Base-by-base conservation (phyloP, 2,888 invertebrate genomes). In the Eristalis arbustorum region DNA sequence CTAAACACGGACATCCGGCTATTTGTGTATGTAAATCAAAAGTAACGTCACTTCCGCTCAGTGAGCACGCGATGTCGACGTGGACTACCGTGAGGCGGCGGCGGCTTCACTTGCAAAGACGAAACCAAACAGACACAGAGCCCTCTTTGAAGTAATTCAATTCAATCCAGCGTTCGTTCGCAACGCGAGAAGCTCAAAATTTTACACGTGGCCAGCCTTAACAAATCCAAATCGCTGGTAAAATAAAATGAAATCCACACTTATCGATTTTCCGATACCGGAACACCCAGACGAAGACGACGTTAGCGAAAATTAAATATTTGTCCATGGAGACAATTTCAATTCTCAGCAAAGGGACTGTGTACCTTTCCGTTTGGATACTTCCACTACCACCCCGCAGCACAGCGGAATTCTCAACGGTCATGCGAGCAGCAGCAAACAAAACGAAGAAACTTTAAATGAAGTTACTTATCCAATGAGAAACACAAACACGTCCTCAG, bases 391-490 rank as follows among this genome's bases (percentile, higher is more conserved):
- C 49, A 49, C 49, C 49, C 18, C 2, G 18, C 49, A 8, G 1
- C 5, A 49, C 62, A 14, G 3, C 31, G 28, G 62, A 34, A 62
- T 62, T 31, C 62, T 34, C 31, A n/a, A 34, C 31, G 63, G 73
- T 22, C 22, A 34, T 62, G 28, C 28, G 22, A 63, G 34, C 56
- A 8, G 61, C 61, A 57, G n/a, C 22, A 78, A 57, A 62, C 57
- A 34, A 25, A 31, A 13, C 40, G 71, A 61, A 72, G 64, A 71
- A 78, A 78, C 71, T 78, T 72, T 71, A 78, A 72, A 72, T 42
- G 71, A 71, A 78, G 64, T 78, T 78, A 78, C 59, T 78, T 72
- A 59, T 66, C 59, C 42, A 66, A 78, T 71, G 31, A 63, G 5
- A 78, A 71, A 72, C 59, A 78, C 64, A 78, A 78, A 78, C 71